These are phyloP conservation scores for Lepidurus arcticus DNA, from an alignment of 1,140 invertebrate genomes.

Conservation along the genomic window DNA sequence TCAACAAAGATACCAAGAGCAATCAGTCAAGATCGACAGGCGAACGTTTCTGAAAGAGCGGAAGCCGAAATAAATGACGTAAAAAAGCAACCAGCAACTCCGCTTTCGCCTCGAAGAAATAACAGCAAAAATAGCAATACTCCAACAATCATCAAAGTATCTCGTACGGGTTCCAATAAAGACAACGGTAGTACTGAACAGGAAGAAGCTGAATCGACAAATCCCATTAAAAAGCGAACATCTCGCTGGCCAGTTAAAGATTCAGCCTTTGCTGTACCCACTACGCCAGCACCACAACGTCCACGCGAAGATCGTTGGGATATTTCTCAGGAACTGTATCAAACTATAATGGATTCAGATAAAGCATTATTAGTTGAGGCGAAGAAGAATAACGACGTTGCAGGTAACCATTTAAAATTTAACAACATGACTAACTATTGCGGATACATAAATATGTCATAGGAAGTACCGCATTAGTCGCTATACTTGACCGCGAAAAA, in stretches of 20 bases:
- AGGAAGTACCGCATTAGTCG: constrained; percentile 89
- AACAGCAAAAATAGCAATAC: constrained; percentile 40
- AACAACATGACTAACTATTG: constrained; percentile 32
- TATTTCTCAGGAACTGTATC: constrained; percentile 29
- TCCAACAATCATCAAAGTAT: neutral
- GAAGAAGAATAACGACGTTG: constrained; percentile 75
- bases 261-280: neutral
- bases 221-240: constrained; percentile 1
- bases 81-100: constrained; percentile 35
- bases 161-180: constrained; percentile 24
- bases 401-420: constrained; percentile 51
- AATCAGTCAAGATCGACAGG: neutral
- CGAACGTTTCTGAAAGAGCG: constrained; percentile 17
- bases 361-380: constrained; percentile 68
- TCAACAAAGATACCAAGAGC: neutral
- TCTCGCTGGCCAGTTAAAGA: neutral
- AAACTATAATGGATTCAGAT: constrained; percentile 66
- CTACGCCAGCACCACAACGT: neutral
- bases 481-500: constrained; percentile 66
- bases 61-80: constrained; percentile 20
- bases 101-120: constrained; percentile 59
- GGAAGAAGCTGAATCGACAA: constrained; percentile 23
- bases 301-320: constrained; percentile 22
- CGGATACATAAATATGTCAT: constrained; percentile 34
- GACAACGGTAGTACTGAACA: neutral